A percentile compares a stretch with the other conserved stretches of the same genome.
Evolutionary conservation across 2,797 vertebrate genomes (phyloP).

Genomic region (Hipposideros larvatus): DNA sequence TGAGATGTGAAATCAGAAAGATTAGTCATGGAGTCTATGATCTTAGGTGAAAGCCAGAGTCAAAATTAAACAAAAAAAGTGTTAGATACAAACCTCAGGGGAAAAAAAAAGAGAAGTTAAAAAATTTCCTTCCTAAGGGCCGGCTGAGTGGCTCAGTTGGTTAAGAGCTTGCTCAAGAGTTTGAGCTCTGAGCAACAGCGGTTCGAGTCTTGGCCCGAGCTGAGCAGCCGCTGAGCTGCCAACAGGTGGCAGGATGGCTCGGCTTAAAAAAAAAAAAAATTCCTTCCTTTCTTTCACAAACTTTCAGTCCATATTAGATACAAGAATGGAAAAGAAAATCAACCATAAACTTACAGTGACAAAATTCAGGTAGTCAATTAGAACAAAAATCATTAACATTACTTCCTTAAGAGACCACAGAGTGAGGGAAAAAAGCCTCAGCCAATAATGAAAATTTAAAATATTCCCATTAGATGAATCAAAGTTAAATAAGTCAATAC

Average conservation of each 20-base stretch:
- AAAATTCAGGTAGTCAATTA: background rate
- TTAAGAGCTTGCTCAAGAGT: no score
- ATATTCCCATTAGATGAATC: background rate
- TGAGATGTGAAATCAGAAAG: background rate
- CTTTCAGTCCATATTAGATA: background rate
- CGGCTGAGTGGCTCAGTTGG: no score
- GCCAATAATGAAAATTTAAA: background rate
- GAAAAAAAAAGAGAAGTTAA: background rate
- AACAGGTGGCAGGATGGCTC: no score
- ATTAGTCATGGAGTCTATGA: background rate
- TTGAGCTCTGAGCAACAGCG: no score
- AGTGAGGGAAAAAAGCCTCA: background rate
- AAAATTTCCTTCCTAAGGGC: background rate
- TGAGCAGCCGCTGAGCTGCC: no score
- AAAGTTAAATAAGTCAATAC: background rate
- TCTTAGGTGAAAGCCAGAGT: background rate
- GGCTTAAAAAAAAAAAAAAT: background rate
- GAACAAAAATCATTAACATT: background rate
- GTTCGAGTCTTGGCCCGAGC: no score
- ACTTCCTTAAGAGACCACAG: background rate
- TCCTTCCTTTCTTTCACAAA: conserved; percentile 11
- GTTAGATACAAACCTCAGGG: background rate
- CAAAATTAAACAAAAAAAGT: background rate
- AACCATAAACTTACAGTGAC: background rate
- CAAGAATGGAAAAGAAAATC: background rate